Conservation (phyloP, 2,797 vertebrate species). For the Xiphophorus birchmanni region DNA sequence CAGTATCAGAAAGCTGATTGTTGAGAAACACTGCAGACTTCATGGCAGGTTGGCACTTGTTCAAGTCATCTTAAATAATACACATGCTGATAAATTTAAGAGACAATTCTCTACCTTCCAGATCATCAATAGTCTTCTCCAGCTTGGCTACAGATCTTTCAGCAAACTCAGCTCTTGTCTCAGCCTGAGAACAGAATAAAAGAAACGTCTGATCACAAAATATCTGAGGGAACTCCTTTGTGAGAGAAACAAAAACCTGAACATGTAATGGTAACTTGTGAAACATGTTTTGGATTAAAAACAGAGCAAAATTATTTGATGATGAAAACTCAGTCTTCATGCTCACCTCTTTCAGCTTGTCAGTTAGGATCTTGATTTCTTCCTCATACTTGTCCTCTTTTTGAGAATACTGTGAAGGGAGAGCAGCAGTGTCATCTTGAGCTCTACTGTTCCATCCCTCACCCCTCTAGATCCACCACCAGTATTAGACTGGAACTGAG, state of each 20-base stretch:
- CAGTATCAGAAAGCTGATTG: neutral
- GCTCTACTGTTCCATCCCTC: neutral
- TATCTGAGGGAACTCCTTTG: neutral
- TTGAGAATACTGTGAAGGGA: conserved; percentile 89
- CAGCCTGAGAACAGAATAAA: conserved; percentile 80
- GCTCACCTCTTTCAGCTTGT: conserved; percentile 95
- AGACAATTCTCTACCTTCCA: conserved; percentile 87
- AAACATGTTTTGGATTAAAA: neutral
- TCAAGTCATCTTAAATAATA: neutral
- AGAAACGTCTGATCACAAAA: neutral
- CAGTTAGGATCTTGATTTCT: conserved; percentile 96
- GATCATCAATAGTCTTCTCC: conserved; percentile 97
- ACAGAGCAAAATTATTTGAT: neutral
- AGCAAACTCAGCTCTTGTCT: conserved; percentile 95
- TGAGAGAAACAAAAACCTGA: neutral
- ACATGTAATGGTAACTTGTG: neutral
- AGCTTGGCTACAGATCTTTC: conserved; percentile 96
- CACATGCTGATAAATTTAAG: neutral
- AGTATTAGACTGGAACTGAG: neutral
- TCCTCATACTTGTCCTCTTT: conserved; percentile 99
- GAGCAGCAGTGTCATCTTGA: conserved; percentile 13
- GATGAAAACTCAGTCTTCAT: neutral
- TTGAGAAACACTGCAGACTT: neutral
- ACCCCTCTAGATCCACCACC: neutral
- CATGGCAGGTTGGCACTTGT: neutral